These are phyloP conservation scores for Micropoecilia bifurca DNA, from an alignment of 2,797 vertebrate species.

Conservation along the genomic window DNA sequence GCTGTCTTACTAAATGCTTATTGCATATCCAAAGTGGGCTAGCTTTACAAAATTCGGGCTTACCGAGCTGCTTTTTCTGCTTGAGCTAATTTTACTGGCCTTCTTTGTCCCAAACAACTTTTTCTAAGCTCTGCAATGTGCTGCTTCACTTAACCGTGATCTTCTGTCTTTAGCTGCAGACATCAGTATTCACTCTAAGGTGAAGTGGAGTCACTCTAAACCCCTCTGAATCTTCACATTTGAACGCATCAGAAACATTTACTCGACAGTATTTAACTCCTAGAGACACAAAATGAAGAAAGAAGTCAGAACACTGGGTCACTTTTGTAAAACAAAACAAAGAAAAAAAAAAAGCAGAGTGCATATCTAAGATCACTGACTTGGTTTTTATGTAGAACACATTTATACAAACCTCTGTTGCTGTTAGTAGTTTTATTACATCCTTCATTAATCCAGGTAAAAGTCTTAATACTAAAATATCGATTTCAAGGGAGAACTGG, in stretches of 20 bases:
- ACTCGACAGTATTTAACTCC: neutral
- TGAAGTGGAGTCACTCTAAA: neutral
- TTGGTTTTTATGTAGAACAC: neutral
- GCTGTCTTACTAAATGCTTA: conserved; percentile 42
- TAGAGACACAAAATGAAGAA: neutral
- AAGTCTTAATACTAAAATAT: neutral
- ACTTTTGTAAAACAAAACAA: neutral
- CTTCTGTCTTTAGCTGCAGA: neutral
- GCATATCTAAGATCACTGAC: neutral
- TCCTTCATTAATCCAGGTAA: neutral
- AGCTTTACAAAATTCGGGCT: neutral
- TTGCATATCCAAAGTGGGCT: conserved; percentile 12
- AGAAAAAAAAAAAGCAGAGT: too few relatives aligned
- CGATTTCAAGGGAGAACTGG: neutral
- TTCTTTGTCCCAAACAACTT: neutral
- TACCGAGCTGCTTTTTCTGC: neutral
- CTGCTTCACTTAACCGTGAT: neutral
- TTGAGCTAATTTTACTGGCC: neutral
- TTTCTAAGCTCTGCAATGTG: neutral
- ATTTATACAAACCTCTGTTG: neutral
- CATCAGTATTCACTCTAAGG: neutral
- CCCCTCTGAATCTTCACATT: neutral
- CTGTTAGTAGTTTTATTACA: neutral
- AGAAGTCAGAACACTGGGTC: neutral
- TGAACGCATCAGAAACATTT: neutral